Conservation (phyloP, 2,888 invertebrate genomes). For the Harpalus rubripes region DNA sequence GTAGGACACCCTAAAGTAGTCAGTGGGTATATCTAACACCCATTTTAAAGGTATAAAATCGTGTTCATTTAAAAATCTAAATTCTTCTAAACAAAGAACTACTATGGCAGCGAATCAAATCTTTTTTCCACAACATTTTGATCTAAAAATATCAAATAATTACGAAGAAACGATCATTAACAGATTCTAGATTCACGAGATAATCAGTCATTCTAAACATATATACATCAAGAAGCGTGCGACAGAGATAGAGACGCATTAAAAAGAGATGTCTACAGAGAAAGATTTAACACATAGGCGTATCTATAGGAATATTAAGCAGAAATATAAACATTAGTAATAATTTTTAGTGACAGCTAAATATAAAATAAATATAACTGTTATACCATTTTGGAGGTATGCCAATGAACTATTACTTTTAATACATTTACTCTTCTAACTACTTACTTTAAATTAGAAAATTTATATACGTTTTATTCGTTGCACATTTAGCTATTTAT, state of each 20-base stretch:
- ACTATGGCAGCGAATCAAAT: neutral
- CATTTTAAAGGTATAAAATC: no score
- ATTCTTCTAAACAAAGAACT: neutral
- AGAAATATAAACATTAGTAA: constrained; percentile 5
- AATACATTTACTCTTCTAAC: constrained; percentile 4
- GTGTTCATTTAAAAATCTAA: no score
- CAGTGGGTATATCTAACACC: no score
- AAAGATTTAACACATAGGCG: constrained; percentile 15
- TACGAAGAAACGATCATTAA: constrained; percentile 66
- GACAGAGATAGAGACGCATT: constrained; percentile 15
- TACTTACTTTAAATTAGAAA: constrained; percentile 11
- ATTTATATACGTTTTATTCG: neutral
- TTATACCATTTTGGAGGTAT: neutral
- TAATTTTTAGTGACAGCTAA: constrained; percentile 32
- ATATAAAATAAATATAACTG: constrained; percentile 34
- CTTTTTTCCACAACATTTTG: constrained; percentile 41
- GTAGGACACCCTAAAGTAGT: no score
- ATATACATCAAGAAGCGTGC: constrained; percentile 56
- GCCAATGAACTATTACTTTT: constrained; percentile 13
- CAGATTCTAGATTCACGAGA: constrained; percentile 64
- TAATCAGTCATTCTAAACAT: constrained; percentile 66
- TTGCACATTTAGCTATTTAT: neutral
- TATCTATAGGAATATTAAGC: neutral
- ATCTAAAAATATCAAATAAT: constrained; percentile 66
- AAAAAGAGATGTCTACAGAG: constrained; percentile 9